Evolutionary conservation across 1,140 invertebrate genomes (phyloP).

Genomic region (Drosophila quadrilineata): DNA sequence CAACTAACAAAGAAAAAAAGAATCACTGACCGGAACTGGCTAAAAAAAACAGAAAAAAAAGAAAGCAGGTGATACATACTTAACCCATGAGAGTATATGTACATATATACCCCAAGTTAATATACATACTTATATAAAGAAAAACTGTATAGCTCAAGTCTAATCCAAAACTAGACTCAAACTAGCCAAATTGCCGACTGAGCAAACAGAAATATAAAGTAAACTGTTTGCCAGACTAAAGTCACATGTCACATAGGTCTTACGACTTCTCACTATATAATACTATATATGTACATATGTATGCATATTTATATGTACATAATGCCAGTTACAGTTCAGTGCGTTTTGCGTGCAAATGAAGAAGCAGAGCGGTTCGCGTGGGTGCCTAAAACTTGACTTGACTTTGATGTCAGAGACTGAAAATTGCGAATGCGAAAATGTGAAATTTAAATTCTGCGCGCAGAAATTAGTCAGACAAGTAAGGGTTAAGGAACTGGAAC

Average conservation of each 20-base stretch:
- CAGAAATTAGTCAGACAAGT: background rate
- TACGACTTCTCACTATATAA: no score
- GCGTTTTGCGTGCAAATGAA: slow-evolving; percentile 39
- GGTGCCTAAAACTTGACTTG: slow-evolving; percentile 5
- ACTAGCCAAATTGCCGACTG: slow-evolving; percentile 1
- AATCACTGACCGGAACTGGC: slow-evolving; percentile 61
- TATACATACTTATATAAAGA: background rate
- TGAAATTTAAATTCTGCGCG: background rate
- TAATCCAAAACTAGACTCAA: background rate
- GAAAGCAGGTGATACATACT: slow-evolving; percentile 38
- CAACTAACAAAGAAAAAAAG: slow-evolving; percentile 40
- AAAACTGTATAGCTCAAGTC: background rate
- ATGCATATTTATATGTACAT: no score
- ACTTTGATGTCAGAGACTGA: background rate
- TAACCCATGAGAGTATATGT: background rate
- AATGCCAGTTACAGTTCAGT: slow-evolving; percentile 51
- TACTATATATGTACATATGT: no score
- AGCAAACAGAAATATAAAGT: background rate
- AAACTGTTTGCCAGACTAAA: slow-evolving; percentile 33
- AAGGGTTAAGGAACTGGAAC: no score
- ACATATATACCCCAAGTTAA: background rate
- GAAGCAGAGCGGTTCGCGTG: slow-evolving; percentile 17
- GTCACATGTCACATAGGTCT: slow-evolving; percentile 44
- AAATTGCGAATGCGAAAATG: background rate
- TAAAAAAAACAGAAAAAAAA: slow-evolving; percentile 53